phyloP scores from a whole-genome alignment of 92 coral and sea anemone genomes.

The Umimayanthus kanabou region DNA sequence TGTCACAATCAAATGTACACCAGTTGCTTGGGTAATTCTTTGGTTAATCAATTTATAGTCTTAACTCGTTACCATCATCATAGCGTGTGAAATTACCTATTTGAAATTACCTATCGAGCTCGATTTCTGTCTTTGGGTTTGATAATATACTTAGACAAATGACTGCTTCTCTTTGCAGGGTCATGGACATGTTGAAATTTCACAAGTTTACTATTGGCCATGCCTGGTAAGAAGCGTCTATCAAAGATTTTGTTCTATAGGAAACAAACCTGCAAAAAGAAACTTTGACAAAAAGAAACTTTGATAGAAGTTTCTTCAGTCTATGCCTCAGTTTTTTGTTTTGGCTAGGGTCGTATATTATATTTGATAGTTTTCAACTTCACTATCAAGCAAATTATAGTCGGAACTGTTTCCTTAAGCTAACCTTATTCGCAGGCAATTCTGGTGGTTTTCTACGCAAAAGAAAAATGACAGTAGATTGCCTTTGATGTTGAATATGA shows the following conservation, averaged over 20 bases:
- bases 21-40: too few species aligned
- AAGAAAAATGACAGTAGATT: too few species aligned
- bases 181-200: conserved; percentile 97
- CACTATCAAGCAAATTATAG: neutral
- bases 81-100: neutral
- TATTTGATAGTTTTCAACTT: neutral
- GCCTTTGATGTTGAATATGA: neutral
- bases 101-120: neutral
- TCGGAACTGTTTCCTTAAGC: neutral
- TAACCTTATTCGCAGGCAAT: neutral
- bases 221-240: conserved; percentile 80
- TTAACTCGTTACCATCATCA: neutral
- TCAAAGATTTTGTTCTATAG: neutral
- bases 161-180: conserved; percentile 52
- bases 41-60: too few species aligned
- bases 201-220: conserved; percentile 99
- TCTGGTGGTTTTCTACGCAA: neutral
- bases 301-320: neutral
- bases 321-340: neutral
- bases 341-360: neutral
- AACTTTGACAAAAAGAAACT: neutral
- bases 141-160: neutral
- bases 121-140: neutral
- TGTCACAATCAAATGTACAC: too few species aligned
- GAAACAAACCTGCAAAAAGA: neutral